Conservation (phyloP, 2,113 vertebrate species). For the Epinephelus moara region DNA sequence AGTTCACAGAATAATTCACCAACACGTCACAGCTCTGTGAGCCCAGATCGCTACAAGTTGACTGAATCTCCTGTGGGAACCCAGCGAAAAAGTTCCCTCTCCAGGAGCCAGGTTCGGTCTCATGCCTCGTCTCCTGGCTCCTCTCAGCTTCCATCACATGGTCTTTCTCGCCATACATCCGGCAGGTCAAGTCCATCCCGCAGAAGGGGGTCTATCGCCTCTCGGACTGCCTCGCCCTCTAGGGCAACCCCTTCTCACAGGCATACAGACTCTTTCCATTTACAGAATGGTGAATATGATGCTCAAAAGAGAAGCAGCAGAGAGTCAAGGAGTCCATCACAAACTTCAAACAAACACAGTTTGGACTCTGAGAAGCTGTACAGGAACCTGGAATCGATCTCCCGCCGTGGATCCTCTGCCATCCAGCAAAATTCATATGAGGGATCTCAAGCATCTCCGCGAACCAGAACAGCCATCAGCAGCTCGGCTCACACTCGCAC, state of each 20-base stretch:
- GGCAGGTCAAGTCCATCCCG: constrained; percentile 81
- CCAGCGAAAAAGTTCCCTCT: constrained; percentile 67
- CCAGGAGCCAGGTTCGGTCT: constrained; percentile 67
- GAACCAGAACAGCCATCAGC: constrained; percentile 54
- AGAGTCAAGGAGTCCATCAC: constrained; percentile 78
- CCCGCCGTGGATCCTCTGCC: constrained; percentile 66
- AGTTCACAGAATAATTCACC: constrained; percentile 78
- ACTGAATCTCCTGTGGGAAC: constrained; percentile 40
- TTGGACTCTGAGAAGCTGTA: constrained; percentile 84
- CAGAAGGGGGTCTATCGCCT: constrained; percentile 71
- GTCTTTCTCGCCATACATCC: constrained; percentile 76
- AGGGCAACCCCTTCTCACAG: constrained; percentile 62
- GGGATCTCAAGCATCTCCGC: constrained; percentile 52
- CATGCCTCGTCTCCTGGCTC: constrained; percentile 57
- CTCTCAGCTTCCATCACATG: constrained; percentile 69
- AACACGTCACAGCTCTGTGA: constrained; percentile 79
- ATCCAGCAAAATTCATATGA: constrained; percentile 55
- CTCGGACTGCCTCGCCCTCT: constrained; percentile 60
- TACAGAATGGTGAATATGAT: constrained; percentile 53
- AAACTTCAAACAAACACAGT: constrained; percentile 78
- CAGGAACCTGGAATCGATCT: constrained; percentile 83
- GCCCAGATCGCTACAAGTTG: constrained; percentile 76
- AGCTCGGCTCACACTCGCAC: constrained; percentile 49
- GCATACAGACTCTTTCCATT: constrained; percentile 50
- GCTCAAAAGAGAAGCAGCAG: constrained; percentile 46